Base-by-base conservation (phyloP, 2,888 invertebrate genomes). In the Drosophila demipolita region DNA sequence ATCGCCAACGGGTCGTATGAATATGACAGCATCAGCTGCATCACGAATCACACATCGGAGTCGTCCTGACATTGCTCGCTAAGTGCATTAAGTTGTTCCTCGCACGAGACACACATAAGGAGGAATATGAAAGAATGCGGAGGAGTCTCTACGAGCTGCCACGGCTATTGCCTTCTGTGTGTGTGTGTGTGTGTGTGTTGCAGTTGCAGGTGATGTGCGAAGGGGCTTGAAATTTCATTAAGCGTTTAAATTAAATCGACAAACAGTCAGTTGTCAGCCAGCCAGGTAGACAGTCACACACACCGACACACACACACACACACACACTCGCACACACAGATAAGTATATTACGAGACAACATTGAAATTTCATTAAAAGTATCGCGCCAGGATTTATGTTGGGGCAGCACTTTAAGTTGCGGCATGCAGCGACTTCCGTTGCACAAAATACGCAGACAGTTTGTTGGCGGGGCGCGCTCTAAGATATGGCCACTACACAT, bases 31-130 rank as follows among this genome's bases (percentile, higher is more conserved):
- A 53, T 58, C 26, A 5, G 12, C 23, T 23, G 84, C 63, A 80
- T 82, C 52, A 70, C 75, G 79, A 80, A 63, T 60, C 64, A 63
- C 63, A 15, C 72, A 53, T 59, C 50, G 23, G n/a, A 53, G 36
- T 36, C 55, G 52, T 55, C 42, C 32, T 69, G 83, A 89, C 87
- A 89, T 55, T 61, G 69, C 64, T 68, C 86, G 75, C 90, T 92
- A 92, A 92, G 92, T 92, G 92, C 92, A 92, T 92, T 92, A 92
- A 92, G 91, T 91, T 92, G 92, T 92, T 91, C 82, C 81, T 77
- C 87, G 69, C 80, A 80, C 81, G 65, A 75, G 65, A 83, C 54
- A 54, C 26, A 54, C 6, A 20, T 23, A 23, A 23, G 23, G 23
- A 20, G 45, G 15, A 73, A 70, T 78, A 74, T 67, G 73, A 73